phyloP scores from a whole-genome alignment of 64 coral and sea anemone species.

The Stichodactyla mertensii region DNA sequence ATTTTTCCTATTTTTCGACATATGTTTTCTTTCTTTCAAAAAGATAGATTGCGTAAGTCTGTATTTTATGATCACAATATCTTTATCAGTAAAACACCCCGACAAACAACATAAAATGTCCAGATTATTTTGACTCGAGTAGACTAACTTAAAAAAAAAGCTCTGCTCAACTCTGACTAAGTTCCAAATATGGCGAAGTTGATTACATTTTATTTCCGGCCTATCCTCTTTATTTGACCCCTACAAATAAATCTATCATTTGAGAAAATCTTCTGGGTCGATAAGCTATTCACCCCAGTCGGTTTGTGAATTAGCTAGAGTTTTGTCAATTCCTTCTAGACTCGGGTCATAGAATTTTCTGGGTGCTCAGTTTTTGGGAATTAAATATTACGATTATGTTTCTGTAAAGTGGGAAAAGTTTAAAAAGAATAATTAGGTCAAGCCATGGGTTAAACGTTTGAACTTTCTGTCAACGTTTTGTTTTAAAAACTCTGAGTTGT shows the following conservation, averaged over 20 bases:
- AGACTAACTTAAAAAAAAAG: not conserved
- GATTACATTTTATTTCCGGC: slow-evolving; percentile 11
- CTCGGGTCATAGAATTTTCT: slow-evolving; percentile 2
- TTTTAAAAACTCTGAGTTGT: not conserved
- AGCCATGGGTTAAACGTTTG: not conserved
- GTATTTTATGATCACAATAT: not conserved
- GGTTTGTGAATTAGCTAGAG: not conserved
- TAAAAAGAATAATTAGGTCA: not conserved
- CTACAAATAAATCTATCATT: slow-evolving; percentile 5
- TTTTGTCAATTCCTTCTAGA: not conserved
- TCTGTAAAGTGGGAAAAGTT: not conserved
- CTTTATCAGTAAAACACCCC: slow-evolving; percentile 4
- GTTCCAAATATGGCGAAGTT: slow-evolving; percentile 20
- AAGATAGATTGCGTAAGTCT: not conserved
- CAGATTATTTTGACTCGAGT: not conserved
- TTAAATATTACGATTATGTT: not conserved
- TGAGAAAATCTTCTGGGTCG: not conserved
- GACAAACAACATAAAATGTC: slow-evolving; percentile 1
- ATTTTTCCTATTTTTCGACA: not conserved
- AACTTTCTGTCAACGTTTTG: not conserved
- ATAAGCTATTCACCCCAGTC: not conserved
- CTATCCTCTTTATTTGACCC: not conserved
- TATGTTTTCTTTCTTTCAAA: not conserved
- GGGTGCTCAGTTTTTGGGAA: not conserved
- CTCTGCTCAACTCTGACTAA: not conserved